Percentiles rank a stretch among this genome's conserved stretches.
phyloP scores from a whole-genome alignment of 1,140 invertebrate species.

The Andrena cerasifolii region DNA sequence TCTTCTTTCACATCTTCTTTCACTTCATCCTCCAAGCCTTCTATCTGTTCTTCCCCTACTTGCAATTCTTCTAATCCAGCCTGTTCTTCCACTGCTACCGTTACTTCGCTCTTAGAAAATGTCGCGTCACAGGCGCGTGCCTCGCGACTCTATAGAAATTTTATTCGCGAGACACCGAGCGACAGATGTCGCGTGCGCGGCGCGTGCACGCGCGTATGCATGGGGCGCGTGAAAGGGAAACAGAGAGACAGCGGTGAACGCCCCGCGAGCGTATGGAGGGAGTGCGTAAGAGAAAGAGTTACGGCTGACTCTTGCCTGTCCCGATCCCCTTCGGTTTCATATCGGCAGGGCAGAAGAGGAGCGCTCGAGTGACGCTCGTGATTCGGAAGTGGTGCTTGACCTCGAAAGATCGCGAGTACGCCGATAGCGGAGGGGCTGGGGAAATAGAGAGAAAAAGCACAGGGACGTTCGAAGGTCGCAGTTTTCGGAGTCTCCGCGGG shows the following conservation, averaged over 20 bases:
- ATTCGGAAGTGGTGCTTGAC: conserved; percentile 62
- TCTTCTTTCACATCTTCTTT: conserved; percentile 35
- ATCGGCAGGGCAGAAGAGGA: conserved; percentile 30
- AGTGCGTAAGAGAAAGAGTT: background rate
- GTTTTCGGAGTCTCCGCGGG: conserved; percentile 64
- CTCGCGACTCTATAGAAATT: conserved; percentile 49
- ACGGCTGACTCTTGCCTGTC: conserved; percentile 37
- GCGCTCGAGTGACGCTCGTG: conserved; percentile 53
- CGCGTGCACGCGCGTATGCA: background rate
- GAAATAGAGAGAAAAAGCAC: conserved; percentile 6
- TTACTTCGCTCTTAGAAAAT: conserved; percentile 50
- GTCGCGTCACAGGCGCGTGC: conserved; percentile 31
- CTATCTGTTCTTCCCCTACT: background rate
- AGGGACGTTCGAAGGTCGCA: conserved; percentile 45
- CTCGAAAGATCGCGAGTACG: conserved; percentile 42
- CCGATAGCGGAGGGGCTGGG: no score
- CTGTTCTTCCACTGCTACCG: background rate
- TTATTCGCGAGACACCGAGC: conserved; percentile 18
- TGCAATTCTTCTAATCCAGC: conserved; percentile 15
- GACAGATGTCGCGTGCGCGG: background rate
- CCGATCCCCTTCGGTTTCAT: conserved; percentile 49
- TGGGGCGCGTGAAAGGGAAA: conserved; percentile 43
- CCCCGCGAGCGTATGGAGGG: conserved; percentile 3
- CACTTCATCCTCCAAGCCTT: conserved; percentile 8
- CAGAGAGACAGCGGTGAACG: conserved; percentile 28